Base-by-base conservation (phyloP, 2,113 vertebrate genomes). In the Cyprinodon brontotheroides region DNA sequence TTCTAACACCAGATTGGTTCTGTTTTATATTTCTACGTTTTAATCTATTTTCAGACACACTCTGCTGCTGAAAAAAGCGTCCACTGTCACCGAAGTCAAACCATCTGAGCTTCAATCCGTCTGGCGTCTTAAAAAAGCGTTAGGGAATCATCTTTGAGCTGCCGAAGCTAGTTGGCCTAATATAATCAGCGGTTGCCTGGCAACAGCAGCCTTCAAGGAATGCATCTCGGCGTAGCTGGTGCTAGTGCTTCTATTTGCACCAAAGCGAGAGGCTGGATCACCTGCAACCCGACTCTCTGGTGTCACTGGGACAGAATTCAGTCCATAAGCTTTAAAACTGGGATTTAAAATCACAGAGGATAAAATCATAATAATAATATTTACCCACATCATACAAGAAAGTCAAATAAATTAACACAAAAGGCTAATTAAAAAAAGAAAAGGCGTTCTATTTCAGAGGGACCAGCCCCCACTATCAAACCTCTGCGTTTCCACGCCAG, bases 381-480 rank as follows among this genome's bases (percentile, higher is more conserved):
- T 47, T 73, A 61, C 68, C 70, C 74, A 75, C 66, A 73, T 38
- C 64, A 79, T 63, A 70, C 68, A 70, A 70, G 48, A 75, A 70
- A 61, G 74, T 86, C 62, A 86, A 91, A 92, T 89, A 91, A 93
- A 93, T 91, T 87, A 89, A 86, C 43, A 82, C 48, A 78, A 79
- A 70, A 74, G 8, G 45, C 3, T 37, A 78, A 81, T 84, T 70
- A 68, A 70, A 41, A 74, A 53, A n/a, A n/a, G n/a, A 76, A 86
- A 86, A 76, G 74, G 83, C 17, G 39, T 81, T 75, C 75, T 78
- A 85, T 84, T 80, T 91, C 77, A 92, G 93, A 93, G 93, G 93
- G 91, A 93, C 93, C 93, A 87, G 93, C 92, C 93, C 93, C 93
- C 45, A 87, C 88, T 77, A 86, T 87, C 81, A 80, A 89, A 86